These are phyloP conservation scores for Jaculus jaculus DNA, from an alignment of 2,113 vertebrate species.

Conservation along the genomic window DNA sequence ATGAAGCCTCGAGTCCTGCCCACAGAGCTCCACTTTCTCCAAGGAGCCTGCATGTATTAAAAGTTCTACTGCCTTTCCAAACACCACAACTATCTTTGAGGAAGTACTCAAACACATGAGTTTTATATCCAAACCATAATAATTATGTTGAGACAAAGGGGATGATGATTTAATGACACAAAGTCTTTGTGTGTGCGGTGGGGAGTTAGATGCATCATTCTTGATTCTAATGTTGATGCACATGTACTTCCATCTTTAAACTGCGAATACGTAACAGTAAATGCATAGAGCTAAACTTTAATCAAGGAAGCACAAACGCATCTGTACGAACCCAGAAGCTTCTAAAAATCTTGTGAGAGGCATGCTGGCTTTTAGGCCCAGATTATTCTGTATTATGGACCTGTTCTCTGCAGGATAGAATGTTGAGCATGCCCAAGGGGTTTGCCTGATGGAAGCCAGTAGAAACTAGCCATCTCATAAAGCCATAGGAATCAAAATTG, in stretches of 20 bases:
- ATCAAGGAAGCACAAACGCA: conserved; percentile 62
- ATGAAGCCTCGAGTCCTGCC: too few relatives aligned
- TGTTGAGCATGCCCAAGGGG: not conserved
- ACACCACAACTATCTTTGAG: too few relatives aligned
- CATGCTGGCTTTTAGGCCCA: not conserved
- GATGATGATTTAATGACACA: not conserved
- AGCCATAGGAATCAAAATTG: not conserved
- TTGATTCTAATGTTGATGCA: conserved; percentile 40
- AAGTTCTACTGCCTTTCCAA: too few relatives aligned
- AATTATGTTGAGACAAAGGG: not conserved
- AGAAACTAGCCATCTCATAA: rapidly evolving
- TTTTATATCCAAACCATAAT: not conserved
- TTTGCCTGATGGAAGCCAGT: not conserved
- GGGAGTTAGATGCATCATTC: not conserved
- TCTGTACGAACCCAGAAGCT: conserved; percentile 51
- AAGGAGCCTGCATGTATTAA: too few relatives aligned
- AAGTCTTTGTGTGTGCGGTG: not conserved
- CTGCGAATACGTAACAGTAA: not conserved
- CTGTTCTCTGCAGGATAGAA: rapidly evolving
- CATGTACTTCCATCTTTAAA: conserved; percentile 25
- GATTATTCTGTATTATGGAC: rapidly evolving
- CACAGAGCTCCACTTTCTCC: too few relatives aligned
- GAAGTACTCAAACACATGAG: too few relatives aligned
- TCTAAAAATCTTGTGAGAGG: not conserved
- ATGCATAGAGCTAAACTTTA: conserved; percentile 54